phyloP scores from a whole-genome alignment of 2,888 invertebrate genomes.

The Geotrupes spiniger region DNA sequence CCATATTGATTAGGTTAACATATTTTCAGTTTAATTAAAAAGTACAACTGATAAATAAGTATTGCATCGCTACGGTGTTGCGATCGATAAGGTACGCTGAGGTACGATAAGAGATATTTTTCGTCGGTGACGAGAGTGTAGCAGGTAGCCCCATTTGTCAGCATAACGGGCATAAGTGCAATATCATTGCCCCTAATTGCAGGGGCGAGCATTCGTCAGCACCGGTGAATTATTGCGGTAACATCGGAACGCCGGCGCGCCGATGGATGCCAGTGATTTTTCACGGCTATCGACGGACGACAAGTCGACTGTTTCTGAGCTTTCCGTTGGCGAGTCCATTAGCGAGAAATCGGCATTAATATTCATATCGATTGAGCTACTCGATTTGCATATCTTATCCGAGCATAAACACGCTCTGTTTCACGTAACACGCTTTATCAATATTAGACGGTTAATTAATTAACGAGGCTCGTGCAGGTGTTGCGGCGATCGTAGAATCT shows the following conservation, averaged over 20 bases:
- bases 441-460: slow-evolving; percentile 17
- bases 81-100: slow-evolving; percentile 6
- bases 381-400: slow-evolving; percentile 30
- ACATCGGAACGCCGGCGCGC: background rate
- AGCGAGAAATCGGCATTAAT: slow-evolving; percentile 21
- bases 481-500: background rate
- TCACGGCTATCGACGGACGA: slow-evolving; percentile 7
- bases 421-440: slow-evolving; percentile 18
- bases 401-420: slow-evolving; percentile 22
- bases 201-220: slow-evolving; percentile 36
- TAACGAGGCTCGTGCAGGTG: slow-evolving; percentile 17
- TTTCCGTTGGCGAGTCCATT: slow-evolving; percentile 1
- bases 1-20: too few relatives aligned
- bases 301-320: slow-evolving; percentile 1
- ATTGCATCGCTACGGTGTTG: background rate
- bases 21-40: too few relatives aligned
- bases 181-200: slow-evolving; percentile 40
- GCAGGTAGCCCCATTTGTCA: slow-evolving; percentile 26
- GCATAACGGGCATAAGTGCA: slow-evolving; percentile 38
- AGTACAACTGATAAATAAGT: too few relatives aligned
- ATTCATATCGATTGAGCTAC: slow-evolving; percentile 25
- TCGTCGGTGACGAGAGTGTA: slow-evolving; percentile 5
- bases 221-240: slow-evolving; percentile 29
- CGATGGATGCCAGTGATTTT: slow-evolving; percentile 17
- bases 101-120: slow-evolving; percentile 8